Base-by-base conservation (phyloP, 2,113 vertebrate species). In the Urocynchramus pylzowi region DNA sequence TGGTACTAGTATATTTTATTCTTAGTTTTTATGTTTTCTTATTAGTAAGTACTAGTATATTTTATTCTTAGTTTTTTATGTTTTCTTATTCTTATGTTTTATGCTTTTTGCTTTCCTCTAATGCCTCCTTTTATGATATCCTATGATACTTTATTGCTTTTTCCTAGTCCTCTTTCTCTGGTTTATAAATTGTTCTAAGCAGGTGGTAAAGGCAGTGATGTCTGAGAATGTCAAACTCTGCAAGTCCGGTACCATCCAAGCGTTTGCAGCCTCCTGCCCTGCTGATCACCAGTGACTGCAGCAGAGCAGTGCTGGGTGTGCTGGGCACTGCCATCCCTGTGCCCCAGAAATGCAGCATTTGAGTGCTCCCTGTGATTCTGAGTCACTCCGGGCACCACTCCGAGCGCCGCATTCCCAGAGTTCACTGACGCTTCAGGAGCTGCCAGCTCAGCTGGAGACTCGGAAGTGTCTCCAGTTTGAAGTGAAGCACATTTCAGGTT, bases 401-500 rank as follows among this genome's bases (percentile, higher is more conserved):
- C 0, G 30, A 85, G 69, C 13, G 7, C 78, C 3, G 26, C n/a
- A 4, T 87, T 91, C 64, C 41, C 67, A 39, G 63, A 14, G 81
- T 15, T 85, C 63, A 60, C 5, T 18, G 30, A 69, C 3, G 81
- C 42, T 39, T 33, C 52, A 56, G 44, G 35, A 76, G 70, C 87
- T 85, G 82, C 50, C 70, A 70, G 87, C 78, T 87, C 4, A 15
- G 33, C 23, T 47, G 54, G 63, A 85, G 84, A 67, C 8, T 7
- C 3, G 6, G 69, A 57, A 65, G 47, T 26, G 49, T 50, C 74
- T 93, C 45, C 45, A 18, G 50, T 70, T 90, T 65, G 84, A 90
- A 91, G 70, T 9, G 9, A 75, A 95, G 64, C 35, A 41, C 11
- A 28, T 86, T 94, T 88, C 42, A 60, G 70, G 45, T 83, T 89